phyloP scores from a whole-genome alignment of 2,888 invertebrate species.

The Drosophila demipolita region DNA sequence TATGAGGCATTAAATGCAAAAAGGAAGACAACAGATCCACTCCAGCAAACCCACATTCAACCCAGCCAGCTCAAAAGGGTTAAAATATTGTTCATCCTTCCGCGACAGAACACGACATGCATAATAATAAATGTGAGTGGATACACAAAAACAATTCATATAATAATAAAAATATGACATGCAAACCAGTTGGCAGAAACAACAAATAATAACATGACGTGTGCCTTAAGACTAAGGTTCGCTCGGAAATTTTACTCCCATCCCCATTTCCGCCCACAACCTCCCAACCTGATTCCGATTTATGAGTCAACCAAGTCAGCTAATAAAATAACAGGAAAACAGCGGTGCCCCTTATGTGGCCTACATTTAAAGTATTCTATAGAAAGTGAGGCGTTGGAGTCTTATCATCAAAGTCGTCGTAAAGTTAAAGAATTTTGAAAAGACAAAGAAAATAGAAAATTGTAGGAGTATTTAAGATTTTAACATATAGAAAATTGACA shows the following conservation, averaged over 20 bases:
- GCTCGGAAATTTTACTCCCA: background rate
- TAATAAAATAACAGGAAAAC: slow-evolving; percentile 37
- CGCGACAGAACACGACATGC: slow-evolving; percentile 62
- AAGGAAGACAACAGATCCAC: slow-evolving; percentile 15
- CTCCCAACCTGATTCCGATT: slow-evolving; percentile 9
- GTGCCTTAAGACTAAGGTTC: background rate
- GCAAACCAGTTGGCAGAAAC: slow-evolving; percentile 31
- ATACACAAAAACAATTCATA: slow-evolving; percentile 32
- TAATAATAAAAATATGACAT: slow-evolving; percentile 39
- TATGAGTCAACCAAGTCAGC: slow-evolving; percentile 8
- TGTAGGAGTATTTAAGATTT: background rate
- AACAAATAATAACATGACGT: slow-evolving; percentile 19
- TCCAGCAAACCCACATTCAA: background rate
- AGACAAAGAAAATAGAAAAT: background rate
- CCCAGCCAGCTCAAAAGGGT: slow-evolving; percentile 33
- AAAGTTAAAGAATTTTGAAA: background rate
- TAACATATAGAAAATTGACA: background rate
- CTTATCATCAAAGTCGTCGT: background rate
- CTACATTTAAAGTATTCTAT: slow-evolving; percentile 2
- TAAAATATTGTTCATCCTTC: slow-evolving; percentile 51
- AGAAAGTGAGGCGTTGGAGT: slow-evolving; percentile 1
- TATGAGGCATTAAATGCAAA: slow-evolving; percentile 44
- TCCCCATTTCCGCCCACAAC: background rate
- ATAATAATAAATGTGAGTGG: slow-evolving; percentile 65
- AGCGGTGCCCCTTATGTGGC: slow-evolving; percentile 3